Base-by-base conservation (phyloP, 2,797 vertebrate species). In the Cyprinella venusta region DNA sequence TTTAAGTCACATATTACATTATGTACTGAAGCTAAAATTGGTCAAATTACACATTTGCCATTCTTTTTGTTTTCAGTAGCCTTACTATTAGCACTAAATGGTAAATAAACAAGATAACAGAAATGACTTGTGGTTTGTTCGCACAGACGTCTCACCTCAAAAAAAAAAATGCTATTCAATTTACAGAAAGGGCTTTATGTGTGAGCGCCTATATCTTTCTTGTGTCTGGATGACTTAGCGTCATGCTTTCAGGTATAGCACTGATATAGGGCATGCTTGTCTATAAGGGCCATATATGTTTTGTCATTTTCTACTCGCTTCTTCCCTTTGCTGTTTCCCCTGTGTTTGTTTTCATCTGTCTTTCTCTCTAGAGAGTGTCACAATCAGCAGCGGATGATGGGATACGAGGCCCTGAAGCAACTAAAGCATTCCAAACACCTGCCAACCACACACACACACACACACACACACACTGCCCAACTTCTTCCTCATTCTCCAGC, bases 361-460 rank as follows among this genome's bases (percentile, higher is more conserved):
- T 74, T 67, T 81, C 81, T 71, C 81, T 85, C 78, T 24, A 48
- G 85, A 79, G 85, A 85, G 72, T 48, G 6, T 67, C 65, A 52
- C 81, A 77, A 84, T 87, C 81, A 86, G 71, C 74, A 61, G 15
- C 2, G 48, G 63, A 81, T 87, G 84, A 85, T 85, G 79, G 81
- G 79, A 67, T 79, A 74, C 15, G 21, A 59, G 71, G 26, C 59
- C 80, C 79, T 56, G 69, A 63, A 72, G 88, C 48, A 74, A 82
- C 67, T 72, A 83, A 81, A 86, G 82, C 76, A 86, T 87, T 85
- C 71, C 54, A 69, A 84, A 84, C 77, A 86, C 84, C 82, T 88
- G 86, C 82, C 82, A 84, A 72, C 36, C 79, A 36, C 40, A 68
- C 63, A 76, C 79, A 52, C 45, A 30, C 40, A 63, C 56, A 61